Evolutionary conservation across 2,888 invertebrate genomes (phyloP).

Genomic region (Pteria penguin): DNA sequence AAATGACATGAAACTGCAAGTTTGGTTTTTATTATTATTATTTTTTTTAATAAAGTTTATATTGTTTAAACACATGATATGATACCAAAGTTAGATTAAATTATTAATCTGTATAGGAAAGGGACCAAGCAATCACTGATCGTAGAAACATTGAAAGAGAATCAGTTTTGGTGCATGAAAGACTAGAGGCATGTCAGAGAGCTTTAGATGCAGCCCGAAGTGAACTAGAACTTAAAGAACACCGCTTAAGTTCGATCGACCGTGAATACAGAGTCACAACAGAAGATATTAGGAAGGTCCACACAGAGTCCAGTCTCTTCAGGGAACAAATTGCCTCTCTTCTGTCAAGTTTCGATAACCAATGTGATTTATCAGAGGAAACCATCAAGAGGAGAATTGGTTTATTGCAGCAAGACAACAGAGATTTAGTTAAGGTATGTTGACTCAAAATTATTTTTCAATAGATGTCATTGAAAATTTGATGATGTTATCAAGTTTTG

Average conservation of each 20-base stretch:
- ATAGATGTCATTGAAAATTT: too few species aligned
- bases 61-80: too few species aligned
- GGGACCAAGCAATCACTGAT: conserved; percentile 69
- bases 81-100: too few species aligned
- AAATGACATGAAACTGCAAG: too few species aligned
- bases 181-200: conserved; percentile 69
- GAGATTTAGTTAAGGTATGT: conserved; percentile 72
- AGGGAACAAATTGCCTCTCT: conserved; percentile 73
- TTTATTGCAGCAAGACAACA: conserved; percentile 54
- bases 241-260: conserved; percentile 59
- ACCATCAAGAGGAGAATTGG: conserved; percentile 69
- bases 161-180: conserved; percentile 67
- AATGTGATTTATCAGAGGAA: conserved; percentile 71
- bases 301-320: conserved; percentile 67
- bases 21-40: too few species aligned
- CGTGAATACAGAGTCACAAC: conserved; percentile 58
- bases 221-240: conserved; percentile 70
- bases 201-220: conserved; percentile 66
- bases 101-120: too few species aligned
- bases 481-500: too few species aligned
- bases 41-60: too few species aligned
- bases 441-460: too few species aligned
- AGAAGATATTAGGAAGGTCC: conserved; percentile 55
- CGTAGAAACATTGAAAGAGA: conserved; percentile 72
- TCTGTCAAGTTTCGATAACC: conserved; percentile 63